These are phyloP conservation scores for Bergia puertoricense DNA, from an alignment of 92 coral and sea anemone species.

Conservation along the genomic window DNA sequence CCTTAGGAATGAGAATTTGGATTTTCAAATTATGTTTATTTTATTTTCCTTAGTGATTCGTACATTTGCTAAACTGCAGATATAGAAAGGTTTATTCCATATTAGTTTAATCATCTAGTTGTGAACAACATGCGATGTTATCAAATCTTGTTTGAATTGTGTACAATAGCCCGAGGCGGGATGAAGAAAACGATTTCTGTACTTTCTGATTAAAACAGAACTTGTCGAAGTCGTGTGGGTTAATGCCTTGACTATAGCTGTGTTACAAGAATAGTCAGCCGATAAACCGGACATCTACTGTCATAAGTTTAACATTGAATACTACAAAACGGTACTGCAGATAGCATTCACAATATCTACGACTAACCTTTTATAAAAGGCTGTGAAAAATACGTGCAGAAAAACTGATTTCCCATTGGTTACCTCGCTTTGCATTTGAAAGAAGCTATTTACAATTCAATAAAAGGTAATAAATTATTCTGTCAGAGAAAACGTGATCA, in stretches of 20 bases:
- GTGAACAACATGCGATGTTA: neutral
- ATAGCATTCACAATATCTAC: neutral
- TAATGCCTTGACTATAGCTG: neutral
- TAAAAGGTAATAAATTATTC: neutral
- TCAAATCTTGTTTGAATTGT: neutral
- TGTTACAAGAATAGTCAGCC: neutral
- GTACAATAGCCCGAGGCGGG: neutral
- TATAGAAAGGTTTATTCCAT: neutral
- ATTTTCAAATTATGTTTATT: neutral
- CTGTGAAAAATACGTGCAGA: neutral
- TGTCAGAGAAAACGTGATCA: neutral
- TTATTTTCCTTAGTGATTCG: neutral
- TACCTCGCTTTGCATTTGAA: constrained; percentile 9
- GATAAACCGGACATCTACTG: neutral
- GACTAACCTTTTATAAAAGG: neutral
- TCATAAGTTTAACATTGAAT: neutral
- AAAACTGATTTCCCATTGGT: constrained; percentile 14
- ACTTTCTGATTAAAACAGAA: neutral
- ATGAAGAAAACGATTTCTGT: neutral
- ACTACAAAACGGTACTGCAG: neutral
- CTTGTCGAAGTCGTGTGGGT: neutral
- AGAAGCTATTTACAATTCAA: constrained; percentile 28
- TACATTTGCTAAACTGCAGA: neutral
- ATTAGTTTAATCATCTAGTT: neutral
- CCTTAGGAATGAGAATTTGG: neutral